Conservation (phyloP, 2,888 invertebrate species). For the Aporophyla nigra region DNA sequence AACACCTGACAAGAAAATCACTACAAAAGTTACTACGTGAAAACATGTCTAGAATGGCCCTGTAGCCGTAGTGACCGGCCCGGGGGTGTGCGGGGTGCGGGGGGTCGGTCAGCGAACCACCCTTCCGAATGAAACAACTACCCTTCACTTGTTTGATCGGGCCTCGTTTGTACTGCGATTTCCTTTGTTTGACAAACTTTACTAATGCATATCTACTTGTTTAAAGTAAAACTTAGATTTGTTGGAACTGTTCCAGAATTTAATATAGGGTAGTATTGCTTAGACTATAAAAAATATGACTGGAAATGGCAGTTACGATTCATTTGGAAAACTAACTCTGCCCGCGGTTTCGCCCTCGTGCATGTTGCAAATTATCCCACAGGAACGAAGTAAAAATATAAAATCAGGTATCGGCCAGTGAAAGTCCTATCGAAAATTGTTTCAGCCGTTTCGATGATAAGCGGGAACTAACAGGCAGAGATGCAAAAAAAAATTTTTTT, state of each 20-base stretch:
- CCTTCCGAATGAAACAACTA: slow-evolving; percentile 53
- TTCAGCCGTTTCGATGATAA: too few relatives aligned
- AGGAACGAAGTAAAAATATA: too few relatives aligned
- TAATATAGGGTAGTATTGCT: not conserved
- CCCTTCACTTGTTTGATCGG: slow-evolving; percentile 57
- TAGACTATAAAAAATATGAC: not conserved
- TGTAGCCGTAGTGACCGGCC: slow-evolving; percentile 17
- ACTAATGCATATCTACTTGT: slow-evolving; percentile 17
- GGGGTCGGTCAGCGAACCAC: slow-evolving; percentile 60
- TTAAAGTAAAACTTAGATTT: slow-evolving; percentile 46
- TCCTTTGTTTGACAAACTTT: slow-evolving; percentile 51
- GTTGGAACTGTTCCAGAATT: slow-evolving; percentile 27
- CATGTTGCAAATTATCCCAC: too few relatives aligned
- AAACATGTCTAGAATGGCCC: slow-evolving; percentile 44
- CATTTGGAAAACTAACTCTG: not conserved
- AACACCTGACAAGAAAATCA: slow-evolving; percentile 28
- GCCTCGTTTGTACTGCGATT: slow-evolving; percentile 58
- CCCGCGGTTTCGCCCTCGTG: too few relatives aligned
- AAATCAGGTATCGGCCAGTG: too few relatives aligned
- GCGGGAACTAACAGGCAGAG: too few relatives aligned
- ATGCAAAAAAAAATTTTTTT: too few relatives aligned
- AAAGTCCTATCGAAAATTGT: too few relatives aligned
- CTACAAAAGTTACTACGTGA: slow-evolving; percentile 9
- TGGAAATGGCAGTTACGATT: not conserved
- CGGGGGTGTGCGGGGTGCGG: not conserved